Percentiles rank a stretch among this genome's conserved stretches.
Conservation (phyloP, 1,140 invertebrate species). For the Physella acuta region DNA sequence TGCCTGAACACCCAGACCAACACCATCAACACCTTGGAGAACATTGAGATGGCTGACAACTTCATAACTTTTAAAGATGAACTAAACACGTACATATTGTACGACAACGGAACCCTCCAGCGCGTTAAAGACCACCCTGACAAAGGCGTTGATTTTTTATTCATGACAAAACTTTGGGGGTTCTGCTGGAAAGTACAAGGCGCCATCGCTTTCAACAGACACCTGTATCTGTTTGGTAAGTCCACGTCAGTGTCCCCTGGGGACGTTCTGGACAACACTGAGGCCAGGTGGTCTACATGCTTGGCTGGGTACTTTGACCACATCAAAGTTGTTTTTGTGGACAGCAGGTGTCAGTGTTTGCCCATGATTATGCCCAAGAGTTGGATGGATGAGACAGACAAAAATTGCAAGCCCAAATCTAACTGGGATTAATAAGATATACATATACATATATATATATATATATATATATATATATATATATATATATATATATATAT, state of each 20-base stretch:
- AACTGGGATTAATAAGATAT: no score
- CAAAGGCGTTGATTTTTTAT: neutral
- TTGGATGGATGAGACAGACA: slow-evolving; percentile 1
- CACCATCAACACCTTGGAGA: neutral
- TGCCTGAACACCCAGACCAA: neutral
- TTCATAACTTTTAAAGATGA: neutral
- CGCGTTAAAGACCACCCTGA: neutral
- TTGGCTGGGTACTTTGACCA: neutral
- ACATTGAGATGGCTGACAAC: neutral
- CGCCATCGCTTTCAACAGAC: neutral
- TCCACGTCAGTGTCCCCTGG: neutral
- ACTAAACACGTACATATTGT: neutral
- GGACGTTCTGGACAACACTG: neutral
- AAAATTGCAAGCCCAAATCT: no score
- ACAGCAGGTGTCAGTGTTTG: neutral
- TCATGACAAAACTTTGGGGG: slow-evolving; percentile 5
- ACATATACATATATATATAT: no score
- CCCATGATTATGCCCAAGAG: neutral
- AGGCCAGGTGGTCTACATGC: neutral
- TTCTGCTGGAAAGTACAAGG: neutral
- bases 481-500: no score
- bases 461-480: no score
- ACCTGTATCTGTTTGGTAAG: slow-evolving; percentile 2
- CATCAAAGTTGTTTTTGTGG: neutral
- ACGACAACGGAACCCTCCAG: neutral